Evolutionary conservation across 1,140 invertebrate genomes (phyloP).

Genomic region (Hypsibius dujardini): DNA sequence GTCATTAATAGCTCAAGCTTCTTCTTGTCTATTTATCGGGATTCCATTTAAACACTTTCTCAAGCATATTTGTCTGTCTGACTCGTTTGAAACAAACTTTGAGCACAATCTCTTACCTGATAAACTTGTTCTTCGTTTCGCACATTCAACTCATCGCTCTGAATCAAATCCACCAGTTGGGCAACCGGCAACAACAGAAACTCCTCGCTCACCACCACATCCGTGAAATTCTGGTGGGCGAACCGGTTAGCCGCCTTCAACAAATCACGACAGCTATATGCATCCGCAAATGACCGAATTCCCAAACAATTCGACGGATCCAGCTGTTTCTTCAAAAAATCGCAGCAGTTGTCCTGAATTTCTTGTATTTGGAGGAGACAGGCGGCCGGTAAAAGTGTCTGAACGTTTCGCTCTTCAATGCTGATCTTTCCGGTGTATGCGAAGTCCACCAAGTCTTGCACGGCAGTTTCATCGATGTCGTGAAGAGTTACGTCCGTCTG

Average conservation of each 20-base stretch:
- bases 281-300: conserved; percentile 95
- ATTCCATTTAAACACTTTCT: no score
- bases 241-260: conserved; percentile 90
- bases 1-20: neutral
- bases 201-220: conserved; percentile 95
- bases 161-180: conserved; percentile 89
- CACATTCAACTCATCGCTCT: conserved; percentile 90
- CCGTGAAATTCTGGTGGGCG: conserved; percentile 91
- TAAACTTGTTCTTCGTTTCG: conserved; percentile 79
- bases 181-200: conserved; percentile 81
- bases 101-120: neutral
- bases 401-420: conserved; percentile 92
- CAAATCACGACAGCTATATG: conserved; percentile 85
- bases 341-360: conserved; percentile 76
- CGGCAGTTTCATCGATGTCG: no score
- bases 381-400: conserved; percentile 83
- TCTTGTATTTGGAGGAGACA: conserved; percentile 82
- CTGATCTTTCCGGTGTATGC: conserved; percentile 96
- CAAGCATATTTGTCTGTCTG: neutral
- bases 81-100: neutral
- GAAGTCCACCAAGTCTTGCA: conserved; percentile 61
- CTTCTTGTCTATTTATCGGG: neutral
- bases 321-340: conserved; percentile 87
- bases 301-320: conserved; percentile 94
- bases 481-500: no score